Evolutionary conservation across 2,888 invertebrate genomes (phyloP).

Genomic region (Ptychoptera contaminata): DNA sequence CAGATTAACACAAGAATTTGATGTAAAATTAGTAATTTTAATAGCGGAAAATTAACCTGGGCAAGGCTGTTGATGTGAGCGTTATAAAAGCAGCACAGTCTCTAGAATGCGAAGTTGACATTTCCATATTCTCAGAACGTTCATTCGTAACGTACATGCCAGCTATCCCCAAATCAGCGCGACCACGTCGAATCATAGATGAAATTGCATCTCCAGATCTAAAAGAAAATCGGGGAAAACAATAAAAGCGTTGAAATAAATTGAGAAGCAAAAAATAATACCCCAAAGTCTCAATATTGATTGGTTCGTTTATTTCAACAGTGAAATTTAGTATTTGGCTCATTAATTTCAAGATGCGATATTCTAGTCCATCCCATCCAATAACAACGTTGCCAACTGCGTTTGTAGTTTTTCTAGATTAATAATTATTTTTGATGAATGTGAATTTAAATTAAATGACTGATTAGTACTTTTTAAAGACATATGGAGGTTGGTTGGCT

Average conservation of each 20-base stretch:
- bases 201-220: constrained; percentile 47
- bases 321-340: constrained; percentile 54
- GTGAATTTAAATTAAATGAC: not conserved
- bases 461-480: constrained; percentile 32
- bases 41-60: constrained; percentile 43
- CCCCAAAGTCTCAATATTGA: constrained; percentile 31
- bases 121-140: constrained; percentile 36
- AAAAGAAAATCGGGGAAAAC: constrained; percentile 6
- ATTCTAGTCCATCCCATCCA: constrained; percentile 55
- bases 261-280: constrained; percentile 18
- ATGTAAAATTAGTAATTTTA: no score
- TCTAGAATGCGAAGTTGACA: constrained; percentile 47
- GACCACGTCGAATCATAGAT: constrained; percentile 35
- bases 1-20: not conserved
- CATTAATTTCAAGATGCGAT: constrained; percentile 44
- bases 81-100: constrained; percentile 69
- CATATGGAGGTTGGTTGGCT: constrained; percentile 57
- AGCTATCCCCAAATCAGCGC: constrained; percentile 51
- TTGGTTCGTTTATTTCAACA: constrained; percentile 47
- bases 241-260: not conserved
- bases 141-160: constrained; percentile 50
- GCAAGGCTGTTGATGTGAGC: constrained; percentile 59
- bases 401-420: constrained; percentile 17
- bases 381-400: constrained; percentile 18
- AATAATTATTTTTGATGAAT: not conserved